Evolutionary conservation across 2,113 vertebrate genomes (phyloP), one percentile per base, ranked within the genome.

Genomic region (Dipodomys stephensi): DNA sequence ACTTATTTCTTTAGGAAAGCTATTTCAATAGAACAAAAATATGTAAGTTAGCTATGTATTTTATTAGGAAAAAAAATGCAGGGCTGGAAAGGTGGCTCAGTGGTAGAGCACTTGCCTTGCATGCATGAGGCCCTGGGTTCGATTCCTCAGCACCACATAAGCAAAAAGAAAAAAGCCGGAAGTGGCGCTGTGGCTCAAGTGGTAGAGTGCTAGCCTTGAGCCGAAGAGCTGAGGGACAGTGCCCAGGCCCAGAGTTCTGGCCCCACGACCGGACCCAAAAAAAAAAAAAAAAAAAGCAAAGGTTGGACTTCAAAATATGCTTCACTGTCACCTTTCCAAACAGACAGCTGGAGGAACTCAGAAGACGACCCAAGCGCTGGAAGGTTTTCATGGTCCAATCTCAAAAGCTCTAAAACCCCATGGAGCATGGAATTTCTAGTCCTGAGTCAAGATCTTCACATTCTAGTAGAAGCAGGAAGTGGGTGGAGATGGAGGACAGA

Each of bases 401-500:
- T 60, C 81, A 1, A 15, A 49, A 62, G 44, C n/a, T 32, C 23
- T 13, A 20, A 35, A 8, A 19, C 6, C 39, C 16, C 1, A 0
- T 12, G 30, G 49, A 32, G 53, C 19, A 10, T 0, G 7, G 72
- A 72, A 7, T 1, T 13, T 20, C 30, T 6, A 2, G 16, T 0
- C 27, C 94, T 23, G 5, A 23, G 80, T 27, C 2, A 0, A 64
- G 46, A 39, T 27, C 20, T 0, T 0, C 0, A 12, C 28, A 0
- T 7, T 23, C 22, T 4, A 22, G 53, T 23, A 4, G 64, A 11
- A 12, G 49, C 16, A 13, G 25, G 6, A 0, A 15, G n/a, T 12
- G 53, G 10, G 19, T 8, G 2, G 62, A 22, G 62, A 4, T 0
- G 1, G n/a, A n/a, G 27, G 32, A 20, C 11, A 8, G 27, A 2